Base-by-base conservation (phyloP, 2,797 vertebrate species). In the Sebastes glaucus region DNA sequence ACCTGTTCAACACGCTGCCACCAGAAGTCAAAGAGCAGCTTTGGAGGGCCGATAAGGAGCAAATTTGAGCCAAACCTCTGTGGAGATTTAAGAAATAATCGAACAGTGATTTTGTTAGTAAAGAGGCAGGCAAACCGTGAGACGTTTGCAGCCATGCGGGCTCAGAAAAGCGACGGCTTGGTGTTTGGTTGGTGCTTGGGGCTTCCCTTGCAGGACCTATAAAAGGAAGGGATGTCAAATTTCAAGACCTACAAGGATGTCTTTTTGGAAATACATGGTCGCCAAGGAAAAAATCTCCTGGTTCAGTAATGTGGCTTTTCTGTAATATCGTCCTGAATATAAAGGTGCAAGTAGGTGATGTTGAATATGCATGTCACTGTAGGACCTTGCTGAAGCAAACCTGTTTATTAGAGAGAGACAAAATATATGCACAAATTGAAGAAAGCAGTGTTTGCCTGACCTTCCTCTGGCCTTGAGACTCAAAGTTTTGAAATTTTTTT, bases 1-100 rank as follows among this genome's bases (percentile, higher is more conserved):
- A 99, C 92, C 94, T 99, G 64, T 98, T 99, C 92, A 98, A 96
- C 95, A 99, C 98, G 0, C 85, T 99, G 93, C 98, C 99, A 0
- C 88, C 97, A 0, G 98, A 99, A 70, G 97, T 99, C 81, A 99
- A 99, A 91, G 98, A 99, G 83, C 96, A 97, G 86, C 96, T 99
- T 4, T 98, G 97, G 96, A 96, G 97, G 92, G 96, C 97, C 0
- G 98, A 99, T 88, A 99, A 99, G 87, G 98, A 99, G 84, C 97
- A 98, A n/a, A n/a, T n/a, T n/a, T n/a, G n/a, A n/a, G n/a, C n/a
- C n/a, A n/a, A n/a, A n/a, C n/a, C n/a, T n/a, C n/a, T n/a, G n/a
- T n/a, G n/a, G n/a, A n/a, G 42, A 61, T 33, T 16, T 63, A 22
- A 74, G 52, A 38, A 70, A 32, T 4, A 22, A 71, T 70, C 7